Evolutionary conservation across 2,113 vertebrate genomes (phyloP).

Genomic region (Megaptera novaeangliae): DNA sequence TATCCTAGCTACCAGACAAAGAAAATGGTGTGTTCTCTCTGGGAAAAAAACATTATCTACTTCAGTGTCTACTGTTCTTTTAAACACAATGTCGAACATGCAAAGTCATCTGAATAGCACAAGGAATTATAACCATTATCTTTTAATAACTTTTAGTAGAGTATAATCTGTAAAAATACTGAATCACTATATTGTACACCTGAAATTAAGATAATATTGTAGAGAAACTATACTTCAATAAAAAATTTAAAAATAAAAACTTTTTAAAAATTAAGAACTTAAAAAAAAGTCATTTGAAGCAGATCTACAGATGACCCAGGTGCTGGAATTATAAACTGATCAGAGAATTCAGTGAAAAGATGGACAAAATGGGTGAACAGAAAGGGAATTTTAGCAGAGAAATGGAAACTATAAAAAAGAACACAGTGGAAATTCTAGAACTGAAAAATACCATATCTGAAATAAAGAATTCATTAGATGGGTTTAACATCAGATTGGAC

Average conservation of each 20-base stretch:
- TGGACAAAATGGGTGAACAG: background rate
- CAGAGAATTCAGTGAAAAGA: conserved; percentile 4
- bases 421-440: background rate
- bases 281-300: background rate
- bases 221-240: background rate
- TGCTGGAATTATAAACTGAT: background rate
- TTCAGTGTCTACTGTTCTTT: background rate
- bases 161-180: background rate
- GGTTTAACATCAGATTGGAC: background rate
- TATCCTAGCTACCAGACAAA: background rate
- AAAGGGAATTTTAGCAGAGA: conserved; percentile 7
- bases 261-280: background rate
- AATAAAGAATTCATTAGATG: conserved; percentile 9
- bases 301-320: background rate
- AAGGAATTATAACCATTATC: background rate
- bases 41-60: background rate
- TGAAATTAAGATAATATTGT: background rate
- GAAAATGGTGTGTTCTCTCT: background rate
- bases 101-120: background rate
- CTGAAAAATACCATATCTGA: background rate
- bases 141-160: background rate
- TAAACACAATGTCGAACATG: background rate
- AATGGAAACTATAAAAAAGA: background rate
- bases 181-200: background rate
- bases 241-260: background rate